Evolutionary conservation across 2,797 vertebrate genomes (phyloP), one percentile per base, ranked within the genome.

Genomic region (Echeneis naucrates): DNA sequence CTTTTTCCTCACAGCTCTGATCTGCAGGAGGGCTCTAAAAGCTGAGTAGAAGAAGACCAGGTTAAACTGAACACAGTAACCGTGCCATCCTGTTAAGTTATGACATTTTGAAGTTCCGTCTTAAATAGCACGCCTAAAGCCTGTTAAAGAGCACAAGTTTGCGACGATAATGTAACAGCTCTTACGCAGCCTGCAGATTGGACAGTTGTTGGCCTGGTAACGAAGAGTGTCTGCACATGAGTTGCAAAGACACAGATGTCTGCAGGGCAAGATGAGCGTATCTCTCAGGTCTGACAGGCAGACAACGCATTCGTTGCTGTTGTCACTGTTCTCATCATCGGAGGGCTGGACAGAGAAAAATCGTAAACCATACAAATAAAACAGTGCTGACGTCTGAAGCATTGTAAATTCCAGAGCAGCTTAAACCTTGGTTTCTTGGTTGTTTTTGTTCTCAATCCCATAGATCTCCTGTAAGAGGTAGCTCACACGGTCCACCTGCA

Each of bases 391-490:
- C 4, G 24, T 35, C 51, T 30, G 44, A 45, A 62, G 19, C 30
- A 38, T 2, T 5, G 9, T 8, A 2, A 33, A 24, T 58, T 0
- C 26, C 3, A 7, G n/a, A 17, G 56, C 21, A 0, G 54, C 9
- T 19, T 14, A 38, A 47, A 99, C 98, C 98, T 99, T 99, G 0
- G 97, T 99, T 85, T 99, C 98, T 86, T 98, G 98, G 92, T 98
- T 99, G 94, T 98, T 98, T 88, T 99, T 99, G 91, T 99, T 99
- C 91, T 99, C 98, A 0, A 99, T 99, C 71, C 98, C 98, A 0
- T 99, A 99, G 90, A 99, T 99, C 93, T 99, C 98, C 94, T 99
- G 98, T 14, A 99, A 93, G 86, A 99, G 93, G 89, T 99, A 99
- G 93, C 98, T 99, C 87, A 99, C 98, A 30, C 98, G 96, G 87